A percentile compares a stretch with the other conserved stretches of the same genome.
These are phyloP conservation scores for Actinia tenebrosa DNA, from an alignment of 64 coral and sea anemone genomes.

Conservation along the genomic window DNA sequence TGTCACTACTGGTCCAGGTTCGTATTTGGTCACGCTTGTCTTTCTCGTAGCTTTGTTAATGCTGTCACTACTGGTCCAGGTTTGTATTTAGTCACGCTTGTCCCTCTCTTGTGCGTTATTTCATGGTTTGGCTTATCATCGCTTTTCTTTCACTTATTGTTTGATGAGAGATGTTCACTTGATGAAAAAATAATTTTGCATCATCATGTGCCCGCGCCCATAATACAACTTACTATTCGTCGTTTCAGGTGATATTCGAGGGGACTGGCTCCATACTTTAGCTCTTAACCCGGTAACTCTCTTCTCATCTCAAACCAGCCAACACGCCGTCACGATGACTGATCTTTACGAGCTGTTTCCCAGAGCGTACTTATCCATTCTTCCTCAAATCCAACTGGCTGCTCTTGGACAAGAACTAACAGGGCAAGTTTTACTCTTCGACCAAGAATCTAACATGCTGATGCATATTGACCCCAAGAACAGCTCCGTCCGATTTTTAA, in stretches of 20 bases:
- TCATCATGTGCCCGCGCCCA: too few relatives aligned
- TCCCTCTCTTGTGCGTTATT: neutral
- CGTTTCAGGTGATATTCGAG: conserved; percentile 55
- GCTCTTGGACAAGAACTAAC: conserved; percentile 62
- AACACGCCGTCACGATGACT: conserved; percentile 62
- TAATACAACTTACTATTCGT: too few relatives aligned
- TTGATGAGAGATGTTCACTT: too few relatives aligned
- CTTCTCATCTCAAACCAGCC: conserved; percentile 80
- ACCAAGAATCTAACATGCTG: conserved; percentile 74
- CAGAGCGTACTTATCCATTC: conserved; percentile 39
- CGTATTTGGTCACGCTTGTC: neutral
- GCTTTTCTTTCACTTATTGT: too few relatives aligned
- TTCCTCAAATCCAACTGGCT: conserved; percentile 77
- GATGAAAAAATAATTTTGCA: too few relatives aligned
- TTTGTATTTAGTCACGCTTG: neutral
- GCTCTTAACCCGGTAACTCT: conserved; percentile 76
- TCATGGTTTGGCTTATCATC: neutral
- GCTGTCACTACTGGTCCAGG: conserved; percentile 69
- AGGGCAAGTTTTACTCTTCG: conserved; percentile 77
- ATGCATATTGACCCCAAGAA: conserved; percentile 49
- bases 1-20: conserved; percentile 71
- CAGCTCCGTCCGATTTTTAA: conserved; percentile 46
- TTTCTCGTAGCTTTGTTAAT: conserved; percentile 56
- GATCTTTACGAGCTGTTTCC: conserved; percentile 86
- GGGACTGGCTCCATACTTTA: conserved; percentile 88